phyloP scores from a whole-genome alignment of 2,888 invertebrate genomes.

The Liodrosophila aerea region DNA sequence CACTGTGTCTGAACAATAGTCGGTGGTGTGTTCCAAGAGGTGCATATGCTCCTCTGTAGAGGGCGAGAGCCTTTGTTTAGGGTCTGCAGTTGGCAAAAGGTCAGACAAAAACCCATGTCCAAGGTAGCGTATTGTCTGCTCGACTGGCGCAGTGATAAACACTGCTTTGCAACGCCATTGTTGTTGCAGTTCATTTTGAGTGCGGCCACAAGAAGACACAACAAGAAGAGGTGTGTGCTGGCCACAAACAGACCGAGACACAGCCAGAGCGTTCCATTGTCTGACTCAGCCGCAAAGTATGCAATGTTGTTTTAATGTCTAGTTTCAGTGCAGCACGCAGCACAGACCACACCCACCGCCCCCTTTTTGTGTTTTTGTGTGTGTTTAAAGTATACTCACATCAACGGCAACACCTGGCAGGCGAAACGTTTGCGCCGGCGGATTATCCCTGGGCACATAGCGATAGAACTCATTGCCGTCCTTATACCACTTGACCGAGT shows the following conservation, averaged over 20 bases:
- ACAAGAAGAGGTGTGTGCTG: background rate
- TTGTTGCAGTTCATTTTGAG: conserved; percentile 36
- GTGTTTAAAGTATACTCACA: conserved; percentile 86
- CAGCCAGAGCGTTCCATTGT: conserved; percentile 41
- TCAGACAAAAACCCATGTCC: conserved; percentile 1
- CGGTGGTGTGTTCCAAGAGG: too few species aligned
- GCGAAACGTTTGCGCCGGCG: conserved; percentile 90
- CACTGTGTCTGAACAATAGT: too few species aligned
- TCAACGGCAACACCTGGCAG: conserved; percentile 92
- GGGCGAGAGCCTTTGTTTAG: conserved; percentile 18
- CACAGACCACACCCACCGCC: too few species aligned
- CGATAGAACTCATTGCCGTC: conserved; percentile 95
- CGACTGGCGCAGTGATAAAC: conserved; percentile 27
- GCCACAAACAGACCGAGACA: background rate
- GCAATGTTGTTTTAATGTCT: conserved; percentile 66
- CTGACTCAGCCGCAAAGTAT: conserved; percentile 65
- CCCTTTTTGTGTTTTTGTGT: too few species aligned
- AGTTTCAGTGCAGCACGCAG: too few species aligned
- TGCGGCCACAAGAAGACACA: conserved; percentile 18
- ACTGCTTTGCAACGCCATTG: conserved; percentile 9
- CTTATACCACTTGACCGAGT: conserved; percentile 96
- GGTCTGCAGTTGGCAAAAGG: conserved; percentile 10
- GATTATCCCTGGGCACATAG: conserved; percentile 91
- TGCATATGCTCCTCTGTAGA: background rate
- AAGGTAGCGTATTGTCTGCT: conserved; percentile 36